Percentiles rank a stretch among this genome's conserved stretches.
phyloP scores from a whole-genome alignment of 2,888 invertebrate species.

The Melieria crassipennis region DNA sequence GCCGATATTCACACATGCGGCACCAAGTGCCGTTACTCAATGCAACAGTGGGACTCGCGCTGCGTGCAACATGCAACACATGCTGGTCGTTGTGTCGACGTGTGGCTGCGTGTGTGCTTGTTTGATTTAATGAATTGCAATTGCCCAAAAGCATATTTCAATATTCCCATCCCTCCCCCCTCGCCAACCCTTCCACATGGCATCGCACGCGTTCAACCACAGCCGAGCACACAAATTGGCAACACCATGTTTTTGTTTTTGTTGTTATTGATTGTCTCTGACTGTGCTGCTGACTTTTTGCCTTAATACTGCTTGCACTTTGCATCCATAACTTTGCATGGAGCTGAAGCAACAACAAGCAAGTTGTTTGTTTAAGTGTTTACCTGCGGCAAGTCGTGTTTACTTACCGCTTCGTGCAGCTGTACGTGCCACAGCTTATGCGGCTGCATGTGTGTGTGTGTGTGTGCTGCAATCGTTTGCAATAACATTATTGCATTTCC shows the following conservation, averaged over 20 bases:
- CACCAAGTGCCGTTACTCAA: background rate
- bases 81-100: no score
- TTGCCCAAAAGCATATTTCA: constrained; percentile 37
- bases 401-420: background rate
- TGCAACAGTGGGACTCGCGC: background rate
- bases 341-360: no score
- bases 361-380: no score
- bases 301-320: constrained; percentile 2
- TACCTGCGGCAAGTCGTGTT: background rate
- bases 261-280: constrained; percentile 20
- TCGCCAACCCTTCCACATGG: no score
- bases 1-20: no score
- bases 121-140: constrained; percentile 35
- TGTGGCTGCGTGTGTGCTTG: constrained; percentile 11
- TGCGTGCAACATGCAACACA: background rate
- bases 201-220: no score
- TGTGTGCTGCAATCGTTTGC: constrained; percentile 37
- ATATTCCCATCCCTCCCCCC: constrained; percentile 21
- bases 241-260: no score
- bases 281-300: constrained; percentile 35
- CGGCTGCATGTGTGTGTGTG: background rate
- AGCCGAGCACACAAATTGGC: no score
- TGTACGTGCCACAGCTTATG: background rate
- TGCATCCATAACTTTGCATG: no score
- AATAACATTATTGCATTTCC: constrained; percentile 48